These are phyloP conservation scores for Helleia helle DNA, from an alignment of 2,888 invertebrate species.

Conservation along the genomic window DNA sequence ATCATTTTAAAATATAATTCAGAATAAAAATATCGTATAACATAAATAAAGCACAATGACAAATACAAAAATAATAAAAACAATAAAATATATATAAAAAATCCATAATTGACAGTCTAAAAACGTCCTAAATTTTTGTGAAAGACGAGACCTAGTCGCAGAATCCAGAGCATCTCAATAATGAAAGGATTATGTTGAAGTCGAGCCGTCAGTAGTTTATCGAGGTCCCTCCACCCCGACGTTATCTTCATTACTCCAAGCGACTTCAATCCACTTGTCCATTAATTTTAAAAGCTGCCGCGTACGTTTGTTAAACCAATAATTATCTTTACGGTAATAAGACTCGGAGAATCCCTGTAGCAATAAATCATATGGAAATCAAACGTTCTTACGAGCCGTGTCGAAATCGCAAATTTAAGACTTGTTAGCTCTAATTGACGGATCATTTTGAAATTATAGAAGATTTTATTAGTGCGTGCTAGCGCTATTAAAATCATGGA, in stretches of 20 bases:
- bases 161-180: constrained; percentile 39
- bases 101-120: too few species aligned
- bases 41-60: too few species aligned
- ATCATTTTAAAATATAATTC: too few species aligned
- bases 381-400: constrained; percentile 37
- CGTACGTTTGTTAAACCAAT: constrained; percentile 52
- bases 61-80: too few species aligned
- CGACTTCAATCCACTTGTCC: constrained; percentile 62
- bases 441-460: constrained; percentile 20
- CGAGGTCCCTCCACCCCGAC: constrained; percentile 44
- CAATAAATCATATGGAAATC: constrained; percentile 58
- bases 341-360: constrained; percentile 36
- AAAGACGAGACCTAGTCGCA: background rate
- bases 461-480: too few species aligned
- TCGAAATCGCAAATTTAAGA: constrained; percentile 41
- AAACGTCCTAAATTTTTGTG: too few species aligned
- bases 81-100: too few species aligned
- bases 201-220: constrained; percentile 57
- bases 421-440: constrained; percentile 33
- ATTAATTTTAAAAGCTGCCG: constrained; percentile 64
- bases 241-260: constrained; percentile 67
- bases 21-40: too few species aligned
- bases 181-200: constrained; percentile 58
- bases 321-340: constrained; percentile 52
- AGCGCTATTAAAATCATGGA: too few species aligned